Percentiles rank a stretch among this genome's conserved stretches.
These are phyloP conservation scores for Nixonia krombeini DNA, from an alignment of 1,140 invertebrate species.

Conservation along the genomic window DNA sequence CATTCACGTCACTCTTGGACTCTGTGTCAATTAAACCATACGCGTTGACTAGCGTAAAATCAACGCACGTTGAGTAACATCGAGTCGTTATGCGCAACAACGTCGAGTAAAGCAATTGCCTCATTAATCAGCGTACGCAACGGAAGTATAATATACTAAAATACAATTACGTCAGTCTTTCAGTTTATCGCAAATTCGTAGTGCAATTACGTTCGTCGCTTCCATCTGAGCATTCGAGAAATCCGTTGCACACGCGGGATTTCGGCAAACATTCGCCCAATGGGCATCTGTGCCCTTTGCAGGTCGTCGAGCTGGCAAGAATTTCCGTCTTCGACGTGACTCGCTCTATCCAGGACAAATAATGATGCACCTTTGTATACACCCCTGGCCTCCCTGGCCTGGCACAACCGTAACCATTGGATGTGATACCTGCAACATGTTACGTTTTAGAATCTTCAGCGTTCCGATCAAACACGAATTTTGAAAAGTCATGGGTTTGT, in stretches of 20 bases:
- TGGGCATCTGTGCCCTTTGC: constrained; percentile 81
- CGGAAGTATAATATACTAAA: constrained; percentile 21
- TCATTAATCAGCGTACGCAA: constrained; percentile 21
- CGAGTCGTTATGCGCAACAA: constrained; percentile 20
- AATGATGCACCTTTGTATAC: constrained; percentile 88
- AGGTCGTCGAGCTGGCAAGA: constrained; percentile 59
- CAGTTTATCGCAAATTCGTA: constrained; percentile 30
- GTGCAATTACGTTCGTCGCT: constrained; percentile 76
- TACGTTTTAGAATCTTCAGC: constrained; percentile 9
- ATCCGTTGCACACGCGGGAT: constrained; percentile 81
- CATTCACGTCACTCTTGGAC: no score
- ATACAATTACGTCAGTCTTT: constrained; percentile 33
- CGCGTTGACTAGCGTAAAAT: constrained; percentile 42
- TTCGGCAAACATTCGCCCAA: constrained; percentile 82
- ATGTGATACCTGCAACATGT: constrained; percentile 79
- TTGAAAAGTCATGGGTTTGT: no score
- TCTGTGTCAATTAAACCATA: not conserved
- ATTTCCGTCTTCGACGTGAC: constrained; percentile 69
- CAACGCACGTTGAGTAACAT: constrained; percentile 34
- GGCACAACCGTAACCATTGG: constrained; percentile 90
- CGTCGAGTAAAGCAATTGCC: constrained; percentile 24
- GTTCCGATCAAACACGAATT: not conserved
- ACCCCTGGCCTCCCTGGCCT: constrained; percentile 87
- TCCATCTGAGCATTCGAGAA: constrained; percentile 82
- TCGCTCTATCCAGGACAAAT: constrained; percentile 82